These are phyloP conservation scores for Centropristis striata DNA, from an alignment of 2,113 vertebrate species.

Conservation along the genomic window DNA sequence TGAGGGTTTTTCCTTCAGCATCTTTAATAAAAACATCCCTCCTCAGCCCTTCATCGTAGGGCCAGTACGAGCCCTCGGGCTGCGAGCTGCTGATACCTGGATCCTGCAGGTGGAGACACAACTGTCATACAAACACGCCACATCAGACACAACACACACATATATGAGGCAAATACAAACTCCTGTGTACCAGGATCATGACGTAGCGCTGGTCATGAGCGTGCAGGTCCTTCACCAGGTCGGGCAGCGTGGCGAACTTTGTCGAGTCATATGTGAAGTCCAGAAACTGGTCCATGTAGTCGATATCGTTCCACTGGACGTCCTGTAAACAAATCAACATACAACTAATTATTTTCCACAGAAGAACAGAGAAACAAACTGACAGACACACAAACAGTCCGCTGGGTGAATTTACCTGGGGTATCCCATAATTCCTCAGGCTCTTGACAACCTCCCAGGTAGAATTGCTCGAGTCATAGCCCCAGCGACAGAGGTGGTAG, in stretches of 20 bases:
- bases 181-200: constrained; percentile 88
- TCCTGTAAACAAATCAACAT: constrained; percentile 79
- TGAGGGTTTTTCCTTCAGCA: constrained; percentile 84
- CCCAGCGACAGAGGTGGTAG: constrained; percentile 94
- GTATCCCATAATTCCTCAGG: constrained; percentile 86
- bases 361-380: neutral
- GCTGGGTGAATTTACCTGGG: constrained; percentile 75
- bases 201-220: constrained; percentile 84
- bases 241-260: constrained; percentile 86
- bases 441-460: constrained; percentile 88
- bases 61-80: constrained; percentile 87
- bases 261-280: constrained; percentile 88
- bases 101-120: constrained; percentile 81
- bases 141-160: neutral
- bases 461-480: constrained; percentile 86
- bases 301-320: constrained; percentile 88
- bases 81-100: constrained; percentile 90
- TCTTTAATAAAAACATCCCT: constrained; percentile 89
- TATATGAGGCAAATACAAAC: neutral
- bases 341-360: neutral
- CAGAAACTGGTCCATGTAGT: constrained; percentile 90
- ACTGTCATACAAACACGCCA: neutral
- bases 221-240: constrained; percentile 86
- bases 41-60: constrained; percentile 89
- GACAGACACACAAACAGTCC: neutral